Evolutionary conservation across 2,888 invertebrate species (phyloP).

Genomic region (Malachius bipustulatus): DNA sequence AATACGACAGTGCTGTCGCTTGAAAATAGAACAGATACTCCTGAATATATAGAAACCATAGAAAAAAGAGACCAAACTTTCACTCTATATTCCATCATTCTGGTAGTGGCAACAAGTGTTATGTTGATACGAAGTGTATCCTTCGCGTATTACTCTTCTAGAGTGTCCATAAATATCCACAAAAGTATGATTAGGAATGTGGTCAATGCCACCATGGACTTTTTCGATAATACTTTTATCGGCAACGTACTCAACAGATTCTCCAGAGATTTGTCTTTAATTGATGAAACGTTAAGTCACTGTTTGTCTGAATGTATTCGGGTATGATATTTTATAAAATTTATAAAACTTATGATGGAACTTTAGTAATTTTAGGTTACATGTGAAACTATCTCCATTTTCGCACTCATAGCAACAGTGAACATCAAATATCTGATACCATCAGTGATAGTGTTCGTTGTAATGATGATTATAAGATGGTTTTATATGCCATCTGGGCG

Average conservation of each 20-base stretch:
- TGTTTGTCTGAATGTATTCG: neutral
- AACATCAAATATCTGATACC: constrained; percentile 37
- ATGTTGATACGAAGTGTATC: constrained; percentile 6
- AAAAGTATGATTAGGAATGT: constrained; percentile 24
- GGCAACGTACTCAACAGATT: constrained; percentile 30
- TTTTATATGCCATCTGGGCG: constrained; percentile 23
- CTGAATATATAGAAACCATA: neutral
- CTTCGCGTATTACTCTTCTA: constrained; percentile 14
- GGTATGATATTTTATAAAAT: constrained; percentile 9
- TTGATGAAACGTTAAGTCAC: constrained; percentile 25
- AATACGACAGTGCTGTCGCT: neutral
- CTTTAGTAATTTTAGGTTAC: constrained; percentile 16
- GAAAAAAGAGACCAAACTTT: neutral
- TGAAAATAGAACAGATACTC: neutral
- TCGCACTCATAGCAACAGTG: constrained; percentile 37
- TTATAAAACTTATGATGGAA: constrained; percentile 16
- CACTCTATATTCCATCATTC: constrained; percentile 3
- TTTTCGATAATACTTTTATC: constrained; percentile 27
- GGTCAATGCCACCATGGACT: constrained; percentile 24
- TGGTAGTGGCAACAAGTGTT: constrained; percentile 26
- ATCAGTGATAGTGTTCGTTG: constrained; percentile 15
- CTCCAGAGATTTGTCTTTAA: constrained; percentile 25
- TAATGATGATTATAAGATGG: constrained; percentile 16
- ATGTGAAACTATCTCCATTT: constrained; percentile 28
- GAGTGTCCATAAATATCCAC: constrained; percentile 25